Evolutionary conservation across 2,113 vertebrate genomes (phyloP), one percentile per base, ranked within the genome.

Genomic region (Charadrius vociferus): DNA sequence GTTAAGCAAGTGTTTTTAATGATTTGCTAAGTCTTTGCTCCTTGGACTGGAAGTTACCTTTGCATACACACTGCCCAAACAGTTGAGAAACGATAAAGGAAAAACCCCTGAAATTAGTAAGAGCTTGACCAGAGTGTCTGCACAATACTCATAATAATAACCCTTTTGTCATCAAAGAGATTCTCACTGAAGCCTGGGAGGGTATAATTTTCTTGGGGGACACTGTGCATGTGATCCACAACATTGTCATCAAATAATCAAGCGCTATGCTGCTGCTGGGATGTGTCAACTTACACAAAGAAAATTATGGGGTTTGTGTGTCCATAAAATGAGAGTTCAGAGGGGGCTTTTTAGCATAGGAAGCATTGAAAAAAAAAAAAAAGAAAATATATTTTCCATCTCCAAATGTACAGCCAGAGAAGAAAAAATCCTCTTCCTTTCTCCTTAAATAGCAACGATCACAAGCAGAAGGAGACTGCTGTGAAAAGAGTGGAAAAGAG

Each of bases 111-210:
- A 95, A 92, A 96, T 97, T 96, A 95, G 37, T 67, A 63, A 81
- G 61, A 95, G 39, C 94, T 96, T 97, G 82, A 95, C 95, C 87
- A 66, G 86, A 86, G 74, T 85, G 78, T 72, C 93, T 50, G 82
- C 59, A 87, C 97, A 96, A 88, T 86, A 88, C 91, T 97, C 86
- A 59, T 86, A 79, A 93, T 96, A 98, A 98, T 91, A 96, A 97
- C 87, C 82, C 86, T 94, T 96, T 90, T 24, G 72, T 97, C 97
- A 98, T 98, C 98, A 98, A 97, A 98, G 96, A 95, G 86, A 77
- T 91, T 74, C 94, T 86, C 24, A 3, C 65, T 86, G 95, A n/a
- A 95, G 94, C 94, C 59, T 56, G 68, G 90, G 94, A 97, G 87
- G 87, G 87, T 97, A 85, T 92, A 92, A 97, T 97, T 96, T 97